A percentile compares a stretch with the other conserved stretches of the same genome.
phyloP scores from a whole-genome alignment of 2,888 invertebrate genomes.

The Chymomyza procnemis region DNA sequence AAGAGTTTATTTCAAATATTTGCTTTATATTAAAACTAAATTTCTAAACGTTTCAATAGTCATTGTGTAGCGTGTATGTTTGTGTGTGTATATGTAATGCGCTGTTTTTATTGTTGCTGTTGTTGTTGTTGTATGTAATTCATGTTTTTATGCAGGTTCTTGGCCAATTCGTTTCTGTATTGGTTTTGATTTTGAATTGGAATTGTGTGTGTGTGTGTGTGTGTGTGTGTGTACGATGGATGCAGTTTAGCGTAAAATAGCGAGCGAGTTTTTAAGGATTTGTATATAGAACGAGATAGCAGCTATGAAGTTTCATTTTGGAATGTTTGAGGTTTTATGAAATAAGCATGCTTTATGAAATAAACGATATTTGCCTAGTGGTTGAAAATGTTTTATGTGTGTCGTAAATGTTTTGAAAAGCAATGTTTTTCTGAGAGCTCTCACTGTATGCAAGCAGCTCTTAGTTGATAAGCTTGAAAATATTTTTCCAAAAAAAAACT shows the following conservation, averaged over 20 bases:
- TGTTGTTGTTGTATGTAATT: conserved; percentile 18
- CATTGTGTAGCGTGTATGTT: conserved; percentile 24
- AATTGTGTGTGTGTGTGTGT: too few relatives aligned
- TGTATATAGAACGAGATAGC: conserved; percentile 15
- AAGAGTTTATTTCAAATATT: conserved; percentile 16
- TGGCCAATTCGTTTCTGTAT: conserved; percentile 52
- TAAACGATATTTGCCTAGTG: background rate
- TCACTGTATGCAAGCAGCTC: too few relatives aligned
- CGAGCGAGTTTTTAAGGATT: conserved; percentile 18
- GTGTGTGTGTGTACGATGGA: conserved; percentile 31
- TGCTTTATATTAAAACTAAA: conserved; percentile 40
- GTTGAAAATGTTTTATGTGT: background rate
- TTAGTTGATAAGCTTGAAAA: background rate
- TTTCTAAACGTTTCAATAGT: conserved; percentile 33
- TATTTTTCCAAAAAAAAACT: background rate
- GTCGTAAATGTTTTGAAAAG: background rate
- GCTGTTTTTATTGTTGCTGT: too few relatives aligned
- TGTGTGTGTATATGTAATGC: conserved; percentile 10
- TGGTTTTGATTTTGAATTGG: conserved; percentile 13
- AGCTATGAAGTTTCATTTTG: conserved; percentile 21
- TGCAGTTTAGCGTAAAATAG: conserved; percentile 29
- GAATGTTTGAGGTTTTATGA: conserved; percentile 16
- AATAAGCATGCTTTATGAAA: conserved; percentile 9
- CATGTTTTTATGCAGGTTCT: conserved; percentile 28
- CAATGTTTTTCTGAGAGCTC: background rate